Base-by-base conservation (phyloP, 2,113 vertebrate genomes). In the Fukomys damarensis region DNA sequence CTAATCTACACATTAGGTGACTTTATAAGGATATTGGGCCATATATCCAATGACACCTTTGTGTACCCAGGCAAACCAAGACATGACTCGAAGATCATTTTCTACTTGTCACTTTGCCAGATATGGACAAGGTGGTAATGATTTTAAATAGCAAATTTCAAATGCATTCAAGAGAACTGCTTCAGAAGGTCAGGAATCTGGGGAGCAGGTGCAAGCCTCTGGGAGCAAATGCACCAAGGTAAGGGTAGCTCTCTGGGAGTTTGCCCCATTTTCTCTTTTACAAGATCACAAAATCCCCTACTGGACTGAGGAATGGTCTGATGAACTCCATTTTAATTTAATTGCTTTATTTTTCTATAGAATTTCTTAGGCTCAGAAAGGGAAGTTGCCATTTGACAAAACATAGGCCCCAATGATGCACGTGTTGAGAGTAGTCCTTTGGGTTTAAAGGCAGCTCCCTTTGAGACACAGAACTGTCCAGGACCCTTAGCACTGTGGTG, bases 101-200 rank as follows among this genome's bases (percentile, higher is more conserved):
- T 76, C 20, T 11, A 41, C 32, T 66, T 63, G 32, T 70, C 58
- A 70, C 5, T 86, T 77, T 56, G 49, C n/a, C 56, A 91, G 70
- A 65, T 46, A 54, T 2, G 8, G 61, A 41, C 19, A 92, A 65
- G 26, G 28, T 24, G 24, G 3, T 68, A 38, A 68, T 91, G 49
- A 85, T 95, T 74, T 28, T 26, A 88, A 90, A 24, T n/a, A 59
- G 58, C 22, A 92, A 91, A 94, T 70, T 35, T 14, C 4, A 16
- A n/a, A 61, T n/a, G 43, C 19, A 77, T 56, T 93, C 58, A 77
- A 30, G 30, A 76, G 59, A 91, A 52, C 17, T 56, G 10, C 72
- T 65, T 59, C 58, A 52, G n/a, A 85, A 81, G 76, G 66, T 49
- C 30, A 16, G 41, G 58, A 24, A 14, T 49, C 63, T 41, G 8